phyloP scores from a whole-genome alignment of 2,888 invertebrate genomes.

The Matsumyia berberina region DNA sequence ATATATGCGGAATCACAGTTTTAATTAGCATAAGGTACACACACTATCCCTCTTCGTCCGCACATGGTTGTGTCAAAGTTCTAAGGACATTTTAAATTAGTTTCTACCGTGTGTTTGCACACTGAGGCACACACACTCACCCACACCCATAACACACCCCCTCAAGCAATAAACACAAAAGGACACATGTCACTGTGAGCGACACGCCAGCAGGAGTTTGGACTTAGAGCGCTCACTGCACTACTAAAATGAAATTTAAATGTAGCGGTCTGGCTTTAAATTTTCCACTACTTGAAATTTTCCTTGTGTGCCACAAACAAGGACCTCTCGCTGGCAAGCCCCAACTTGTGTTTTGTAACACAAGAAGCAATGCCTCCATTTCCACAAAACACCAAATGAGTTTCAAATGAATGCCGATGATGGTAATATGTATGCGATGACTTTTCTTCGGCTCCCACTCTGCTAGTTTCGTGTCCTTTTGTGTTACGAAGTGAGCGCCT shows the following conservation, averaged over 20 bases:
- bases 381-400: constrained; percentile 24
- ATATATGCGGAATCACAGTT: constrained; percentile 67
- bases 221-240: constrained; percentile 18
- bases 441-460: constrained; percentile 51
- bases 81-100: constrained; percentile 76
- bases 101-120: constrained; percentile 61
- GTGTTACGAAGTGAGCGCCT: constrained; percentile 30
- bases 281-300: constrained; percentile 28
- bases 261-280: constrained; percentile 56
- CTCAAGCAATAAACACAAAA: constrained; percentile 51
- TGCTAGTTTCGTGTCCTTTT: constrained; percentile 53
- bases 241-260: constrained; percentile 65
- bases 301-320: constrained; percentile 32
- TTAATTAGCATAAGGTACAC: constrained; percentile 76
- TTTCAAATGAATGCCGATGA: constrained; percentile 68
- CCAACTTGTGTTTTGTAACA: constrained; percentile 30
- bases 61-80: constrained; percentile 72
- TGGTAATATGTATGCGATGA: constrained; percentile 70
- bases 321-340: not conserved
- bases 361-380: not conserved
- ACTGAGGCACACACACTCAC: constrained; percentile 4
- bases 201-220: constrained; percentile 20
- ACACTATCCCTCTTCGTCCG: constrained; percentile 28
- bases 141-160: not conserved
- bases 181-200: constrained; percentile 59